Evolutionary conservation across 2,113 vertebrate species (phyloP).

Genomic region (Microcebus murinus): DNA sequence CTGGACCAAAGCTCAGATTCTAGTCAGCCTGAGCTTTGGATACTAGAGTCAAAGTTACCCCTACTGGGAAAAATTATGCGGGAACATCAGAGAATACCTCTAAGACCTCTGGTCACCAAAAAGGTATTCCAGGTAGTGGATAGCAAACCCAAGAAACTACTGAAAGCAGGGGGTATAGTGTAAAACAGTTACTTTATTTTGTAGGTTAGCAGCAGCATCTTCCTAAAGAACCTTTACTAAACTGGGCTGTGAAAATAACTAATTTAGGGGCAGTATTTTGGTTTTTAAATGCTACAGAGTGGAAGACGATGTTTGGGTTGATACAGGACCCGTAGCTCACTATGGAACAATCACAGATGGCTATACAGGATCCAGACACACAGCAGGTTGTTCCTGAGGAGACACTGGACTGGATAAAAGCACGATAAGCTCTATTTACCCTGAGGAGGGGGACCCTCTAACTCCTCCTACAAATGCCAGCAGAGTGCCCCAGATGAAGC

Average conservation of each 20-base stretch:
- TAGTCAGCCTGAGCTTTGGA: neutral
- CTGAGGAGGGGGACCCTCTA: neutral
- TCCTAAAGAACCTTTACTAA: conserved; percentile 1
- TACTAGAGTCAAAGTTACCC: neutral
- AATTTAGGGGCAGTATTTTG: neutral
- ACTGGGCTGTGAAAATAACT: neutral
- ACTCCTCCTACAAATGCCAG: neutral
- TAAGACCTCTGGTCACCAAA: neutral
- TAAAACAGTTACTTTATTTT: neutral
- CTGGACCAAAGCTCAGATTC: neutral
- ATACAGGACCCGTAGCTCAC: neutral
- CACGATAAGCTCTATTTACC: neutral
- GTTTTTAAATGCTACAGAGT: neutral
- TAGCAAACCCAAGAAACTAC: neutral
- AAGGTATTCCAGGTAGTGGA: neutral
- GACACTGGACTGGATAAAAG: neutral
- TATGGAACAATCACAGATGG: neutral
- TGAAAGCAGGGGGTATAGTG: neutral
- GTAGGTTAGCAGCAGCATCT: neutral
- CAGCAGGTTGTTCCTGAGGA: neutral
- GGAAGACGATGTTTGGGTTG: neutral
- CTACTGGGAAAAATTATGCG: neutral
- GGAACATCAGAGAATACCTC: neutral
- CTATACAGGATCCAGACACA: neutral
- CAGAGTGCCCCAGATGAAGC: neutral